Base-by-base conservation (phyloP, 2,888 invertebrate species). In the Calameuta pallipes region DNA sequence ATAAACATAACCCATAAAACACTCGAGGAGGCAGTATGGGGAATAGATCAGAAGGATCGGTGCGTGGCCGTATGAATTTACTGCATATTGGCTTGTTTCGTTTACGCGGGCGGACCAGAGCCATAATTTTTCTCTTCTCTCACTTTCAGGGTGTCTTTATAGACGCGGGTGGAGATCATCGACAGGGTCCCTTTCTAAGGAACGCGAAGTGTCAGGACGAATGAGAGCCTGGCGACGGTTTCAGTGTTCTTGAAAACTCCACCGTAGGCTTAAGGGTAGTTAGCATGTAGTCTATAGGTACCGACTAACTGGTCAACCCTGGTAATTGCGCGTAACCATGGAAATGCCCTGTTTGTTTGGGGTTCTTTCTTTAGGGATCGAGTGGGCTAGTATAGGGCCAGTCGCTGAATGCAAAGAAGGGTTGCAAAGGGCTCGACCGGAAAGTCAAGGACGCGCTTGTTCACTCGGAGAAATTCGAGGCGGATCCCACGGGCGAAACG, bases 291-390 rank as follows among this genome's bases (percentile, higher is more conserved):
- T 56, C 23, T 23, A 56, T 56, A 56, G 56, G 31, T 31, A 71
- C 71, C 34, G 31, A 71, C 84, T 56, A 56, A 86, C 82, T 87
- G 86, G 86, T 86, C 86, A 86, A 83, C 85, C 85, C 85, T 82
- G 83, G 87, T 89, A 88, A 88, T 89, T 88, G 89, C 87, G 87
- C 89, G 87, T 88, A 88, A 86, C 88, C 89, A 89, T 88, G 89
- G 88, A 87, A 89, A 89, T 88, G 86, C 86, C 56, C 85, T 88
- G 89, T 89, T 89, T 87, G 87, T 88, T 89, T 88, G 89, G 88
- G 86, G 86, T 82, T 84, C 82, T 83, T 85, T 84, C 80, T 76
- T 80, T 70, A 81, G 84, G 79, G 82, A 76, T 80, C 79, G 82
- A 70, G 78, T 82, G 85, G 82, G 85, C 56, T 56, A 56, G 56